Evolutionary conservation across 2,888 invertebrate genomes (phyloP).

Genomic region (Schizotus pectinicornis): DNA sequence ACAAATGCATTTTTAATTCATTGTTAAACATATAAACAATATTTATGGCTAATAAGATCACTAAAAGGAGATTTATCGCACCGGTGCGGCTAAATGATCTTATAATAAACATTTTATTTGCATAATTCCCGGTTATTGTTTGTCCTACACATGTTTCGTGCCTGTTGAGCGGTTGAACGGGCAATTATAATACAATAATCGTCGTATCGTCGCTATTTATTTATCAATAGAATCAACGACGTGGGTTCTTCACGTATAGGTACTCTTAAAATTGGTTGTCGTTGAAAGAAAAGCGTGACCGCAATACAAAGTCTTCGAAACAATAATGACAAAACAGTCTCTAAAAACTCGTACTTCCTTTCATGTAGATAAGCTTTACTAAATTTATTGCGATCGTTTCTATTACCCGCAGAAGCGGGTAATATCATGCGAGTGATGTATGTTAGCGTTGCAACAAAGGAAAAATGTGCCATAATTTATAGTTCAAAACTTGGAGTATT

Average conservation of each 20-base stretch:
- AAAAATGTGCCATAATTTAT: conserved; percentile 35
- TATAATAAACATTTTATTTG: conserved; percentile 2
- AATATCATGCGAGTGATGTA: conserved; percentile 26
- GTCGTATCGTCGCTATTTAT: conserved; percentile 27
- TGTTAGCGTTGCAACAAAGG: conserved; percentile 29
- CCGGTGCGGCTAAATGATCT: not conserved
- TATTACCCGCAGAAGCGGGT: conserved; percentile 21
- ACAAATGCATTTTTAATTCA: not conserved
- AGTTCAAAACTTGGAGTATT: conserved; percentile 29
- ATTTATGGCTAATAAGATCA: conserved; percentile 1
- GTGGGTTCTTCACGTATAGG: conserved; percentile 5
- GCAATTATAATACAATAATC: conserved; percentile 35
- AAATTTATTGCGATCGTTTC: conserved; percentile 28
- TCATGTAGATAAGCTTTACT: conserved; percentile 26
- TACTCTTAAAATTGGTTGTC: too few relatives aligned
- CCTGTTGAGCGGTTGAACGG: not conserved
- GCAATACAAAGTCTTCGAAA: conserved; percentile 12
- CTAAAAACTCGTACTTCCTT: conserved; percentile 28
- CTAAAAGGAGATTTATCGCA: not conserved
- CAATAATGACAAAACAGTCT: conserved; percentile 20
- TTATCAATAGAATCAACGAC: conserved; percentile 25
- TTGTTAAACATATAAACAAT: not conserved
- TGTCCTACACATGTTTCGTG: conserved; percentile 6
- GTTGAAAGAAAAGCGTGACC: too few relatives aligned
- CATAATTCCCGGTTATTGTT: conserved; percentile 4